Evolutionary conservation across 2,888 invertebrate species (phyloP).

Genomic region (Drosophila anceps): DNA sequence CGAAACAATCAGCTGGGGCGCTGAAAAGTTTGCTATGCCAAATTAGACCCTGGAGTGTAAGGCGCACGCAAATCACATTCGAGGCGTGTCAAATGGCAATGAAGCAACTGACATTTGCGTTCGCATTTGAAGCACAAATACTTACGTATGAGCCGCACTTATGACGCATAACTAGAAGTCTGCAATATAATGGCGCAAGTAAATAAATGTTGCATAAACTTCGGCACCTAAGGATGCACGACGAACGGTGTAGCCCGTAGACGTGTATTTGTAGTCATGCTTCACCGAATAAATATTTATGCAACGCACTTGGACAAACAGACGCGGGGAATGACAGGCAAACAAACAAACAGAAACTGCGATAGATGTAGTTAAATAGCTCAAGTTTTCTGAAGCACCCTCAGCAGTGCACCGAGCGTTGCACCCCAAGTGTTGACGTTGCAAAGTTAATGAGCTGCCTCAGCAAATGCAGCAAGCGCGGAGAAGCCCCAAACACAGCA

Average conservation of each 20-base stretch:
- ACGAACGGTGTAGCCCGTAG: not conserved
- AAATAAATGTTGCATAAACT: constrained; percentile 46
- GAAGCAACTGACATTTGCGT: constrained; percentile 19
- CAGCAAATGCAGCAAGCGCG: constrained; percentile 20
- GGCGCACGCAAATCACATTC: constrained; percentile 62
- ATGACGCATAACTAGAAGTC: constrained; percentile 32
- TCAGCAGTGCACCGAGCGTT: constrained; percentile 49
- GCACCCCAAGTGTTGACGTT: constrained; percentile 60
- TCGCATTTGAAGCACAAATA: constrained; percentile 6
- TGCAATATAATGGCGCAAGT: constrained; percentile 49
- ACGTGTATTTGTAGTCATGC: constrained; percentile 38
- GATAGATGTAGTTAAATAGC: constrained; percentile 74
- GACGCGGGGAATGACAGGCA: constrained; percentile 37
- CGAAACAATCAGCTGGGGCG: constrained; percentile 59
- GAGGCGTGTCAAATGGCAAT: constrained; percentile 24
- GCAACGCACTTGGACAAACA: constrained; percentile 62
- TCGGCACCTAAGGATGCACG: constrained; percentile 12
- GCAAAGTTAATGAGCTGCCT: constrained; percentile 69
- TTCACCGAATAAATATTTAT: constrained; percentile 70
- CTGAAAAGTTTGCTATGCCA: constrained; percentile 61
- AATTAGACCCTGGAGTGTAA: constrained; percentile 70
- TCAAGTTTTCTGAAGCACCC: constrained; percentile 70
- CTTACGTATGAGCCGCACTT: constrained; percentile 25
- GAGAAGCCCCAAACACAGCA: constrained; percentile 1
- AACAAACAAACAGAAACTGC: constrained; percentile 48